Evolutionary conservation across 2,888 invertebrate genomes (phyloP).

Genomic region (Oscheius sp.): DNA sequence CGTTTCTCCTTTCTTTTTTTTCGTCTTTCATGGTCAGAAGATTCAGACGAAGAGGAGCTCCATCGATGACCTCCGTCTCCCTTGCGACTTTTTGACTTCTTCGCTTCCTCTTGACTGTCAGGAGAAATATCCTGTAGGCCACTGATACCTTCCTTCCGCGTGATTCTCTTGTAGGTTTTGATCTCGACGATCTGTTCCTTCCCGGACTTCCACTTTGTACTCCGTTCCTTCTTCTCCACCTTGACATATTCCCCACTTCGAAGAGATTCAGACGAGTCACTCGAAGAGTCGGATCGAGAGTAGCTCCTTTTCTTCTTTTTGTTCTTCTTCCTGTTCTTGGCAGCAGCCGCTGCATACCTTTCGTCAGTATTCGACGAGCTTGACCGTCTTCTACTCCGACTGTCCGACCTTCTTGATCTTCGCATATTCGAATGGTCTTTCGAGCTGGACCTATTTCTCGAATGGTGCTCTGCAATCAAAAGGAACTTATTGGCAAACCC

Average conservation of each 20-base stretch:
- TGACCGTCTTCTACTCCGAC: background rate
- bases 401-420: background rate
- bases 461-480: background rate
- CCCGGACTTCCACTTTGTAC: constrained; percentile 15
- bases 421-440: background rate
- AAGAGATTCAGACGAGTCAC: constrained; percentile 15
- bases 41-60: constrained; percentile 34
- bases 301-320: constrained; percentile 21
- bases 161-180: constrained; percentile 13
- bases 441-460: background rate
- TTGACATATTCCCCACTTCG: constrained; percentile 25
- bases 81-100: constrained; percentile 3
- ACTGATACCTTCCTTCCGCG: background rate
- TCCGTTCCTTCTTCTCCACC: constrained; percentile 34
- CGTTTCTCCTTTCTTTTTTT: constrained; percentile 11
- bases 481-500: background rate
- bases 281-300: constrained; percentile 17
- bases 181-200: constrained; percentile 25
- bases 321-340: constrained; percentile 5
- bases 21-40: constrained; percentile 7
- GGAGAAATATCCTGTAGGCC: constrained; percentile 16
- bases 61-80: constrained; percentile 24
- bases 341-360: background rate
- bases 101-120: constrained; percentile 1
- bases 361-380: constrained; percentile 15